A percentile compares a stretch with the other conserved stretches of the same genome.
Evolutionary conservation across 1,140 invertebrate species (phyloP).

Genomic region (Cyphomyrmex costatus): DNA sequence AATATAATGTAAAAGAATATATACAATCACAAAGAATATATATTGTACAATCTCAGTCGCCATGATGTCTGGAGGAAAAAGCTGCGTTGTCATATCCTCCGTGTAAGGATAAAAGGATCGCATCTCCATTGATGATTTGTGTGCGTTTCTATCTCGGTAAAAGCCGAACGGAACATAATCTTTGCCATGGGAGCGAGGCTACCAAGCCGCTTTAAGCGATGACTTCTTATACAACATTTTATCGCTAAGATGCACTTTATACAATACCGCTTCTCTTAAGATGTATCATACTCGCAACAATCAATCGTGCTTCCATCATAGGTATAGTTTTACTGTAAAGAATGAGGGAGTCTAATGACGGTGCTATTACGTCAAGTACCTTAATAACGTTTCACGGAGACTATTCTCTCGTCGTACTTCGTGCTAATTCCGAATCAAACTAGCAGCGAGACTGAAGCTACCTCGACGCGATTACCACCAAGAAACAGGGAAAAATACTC

Average conservation of each 20-base stretch:
- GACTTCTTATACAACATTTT: constrained; percentile 21
- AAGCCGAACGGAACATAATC: constrained; percentile 48
- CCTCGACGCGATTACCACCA: constrained; percentile 36
- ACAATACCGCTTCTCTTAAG: background rate
- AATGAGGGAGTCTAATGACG: constrained; percentile 43
- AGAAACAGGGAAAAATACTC: constrained; percentile 50
- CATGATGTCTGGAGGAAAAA: constrained; percentile 55
- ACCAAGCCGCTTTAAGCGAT: background rate
- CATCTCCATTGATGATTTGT: constrained; percentile 54
- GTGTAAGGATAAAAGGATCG: constrained; percentile 38
- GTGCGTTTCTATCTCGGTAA: constrained; percentile 54
- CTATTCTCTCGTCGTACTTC: constrained; percentile 33
- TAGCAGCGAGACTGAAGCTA: constrained; percentile 16
- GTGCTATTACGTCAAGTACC: constrained; percentile 32
- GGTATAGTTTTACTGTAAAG: constrained; percentile 21
- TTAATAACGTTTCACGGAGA: constrained; percentile 47
- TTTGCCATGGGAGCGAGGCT: constrained; percentile 15
- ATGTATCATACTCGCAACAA: constrained; percentile 4
- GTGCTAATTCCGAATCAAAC: constrained; percentile 38
- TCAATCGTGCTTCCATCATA: constrained; percentile 20
- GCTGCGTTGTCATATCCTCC: constrained; percentile 52
- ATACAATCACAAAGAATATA: constrained; percentile 3
- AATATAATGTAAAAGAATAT: constrained; percentile 19
- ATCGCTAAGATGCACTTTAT: background rate
- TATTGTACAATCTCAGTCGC: constrained; percentile 21